Evolutionary conservation across 2,888 invertebrate genomes (phyloP), one percentile per base, ranked within the genome.

Genomic region (Uropetala carovei): DNA sequence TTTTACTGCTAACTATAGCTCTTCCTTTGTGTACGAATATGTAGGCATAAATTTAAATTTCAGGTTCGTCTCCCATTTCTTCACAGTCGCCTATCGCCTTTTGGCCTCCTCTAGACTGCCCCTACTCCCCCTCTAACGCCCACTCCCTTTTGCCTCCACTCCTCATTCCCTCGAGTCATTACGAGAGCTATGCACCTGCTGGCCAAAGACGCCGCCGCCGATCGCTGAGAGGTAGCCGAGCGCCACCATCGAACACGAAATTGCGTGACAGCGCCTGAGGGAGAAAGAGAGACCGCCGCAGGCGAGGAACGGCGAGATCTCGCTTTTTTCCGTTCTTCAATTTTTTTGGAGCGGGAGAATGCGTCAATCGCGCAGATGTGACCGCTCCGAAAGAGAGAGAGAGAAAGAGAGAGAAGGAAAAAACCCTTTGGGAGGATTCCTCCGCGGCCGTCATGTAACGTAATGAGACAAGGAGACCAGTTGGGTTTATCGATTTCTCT

Each of bases 161-260:
- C n/a, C 83, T 83, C n/a, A 5, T 18, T 30, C 82, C 27, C 83
- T 94, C 94, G 93, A 94, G 93, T 94, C 94, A 93, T 93, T 93
- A 93, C 93, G 94, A 94, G 93, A 94, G 94, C 94, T 94, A 94
- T 94, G 94, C 94, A 94, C 94, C 93, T 93, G 93, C 94, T 94
- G 94, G 94, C 94, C 94, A 93, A 92, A 93, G 92, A 84, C 92
- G 58, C 91, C 89, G 58, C 91, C 89, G 89, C 92, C 83, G 59
- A 30, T 64, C 43, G 89, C 60, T 86, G 83, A 43, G 57, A 83
- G 83, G 83, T 83, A 86, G 86, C 60, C 86, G 59, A 64, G 86
- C 18, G n/a, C 56, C 43, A 43, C 83, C 43, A 56, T 83, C 83
- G 83, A 83, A 83, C 83, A 83, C 56, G 83, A 57, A 16, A 86